Conservation (phyloP, 2,888 invertebrate genomes). For the Drosophila histrio region DNA sequence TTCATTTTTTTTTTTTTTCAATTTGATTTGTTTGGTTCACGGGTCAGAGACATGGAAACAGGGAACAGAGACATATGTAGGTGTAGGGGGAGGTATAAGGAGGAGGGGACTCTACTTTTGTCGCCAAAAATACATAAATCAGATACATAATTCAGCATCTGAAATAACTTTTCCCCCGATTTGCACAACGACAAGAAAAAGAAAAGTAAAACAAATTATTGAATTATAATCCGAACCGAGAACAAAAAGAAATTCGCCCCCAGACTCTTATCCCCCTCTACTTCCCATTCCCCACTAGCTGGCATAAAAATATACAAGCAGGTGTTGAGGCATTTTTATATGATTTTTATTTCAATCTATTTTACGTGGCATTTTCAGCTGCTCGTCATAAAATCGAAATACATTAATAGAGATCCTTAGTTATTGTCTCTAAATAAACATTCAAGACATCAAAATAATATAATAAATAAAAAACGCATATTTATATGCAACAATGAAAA, state of each 20-base stretch:
- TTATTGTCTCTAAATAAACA: constrained; percentile 28
- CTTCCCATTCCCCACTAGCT: neutral
- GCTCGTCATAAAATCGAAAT: constrained; percentile 1
- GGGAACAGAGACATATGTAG: neutral
- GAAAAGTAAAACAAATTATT: constrained; percentile 32
- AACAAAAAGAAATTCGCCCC: constrained; percentile 7
- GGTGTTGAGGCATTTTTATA: constrained; percentile 1
- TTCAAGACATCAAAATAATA: neutral
- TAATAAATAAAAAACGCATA: neutral
- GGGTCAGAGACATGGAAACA: neutral
- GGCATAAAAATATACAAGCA: neutral
- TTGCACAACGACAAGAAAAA: neutral
- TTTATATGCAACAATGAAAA: neutral
- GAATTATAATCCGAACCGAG: constrained; percentile 29
- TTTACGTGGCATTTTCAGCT: neutral
- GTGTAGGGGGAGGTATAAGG: no score
- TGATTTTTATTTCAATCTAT: neutral
- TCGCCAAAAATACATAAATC: constrained; percentile 27
- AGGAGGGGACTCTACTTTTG: neutral
- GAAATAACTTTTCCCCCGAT: constrained; percentile 21
- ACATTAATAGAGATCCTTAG: constrained; percentile 1
- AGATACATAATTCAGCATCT: constrained; percentile 40
- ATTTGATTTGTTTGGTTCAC: neutral
- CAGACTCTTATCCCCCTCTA: neutral
- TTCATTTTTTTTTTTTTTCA: neutral